Conservation (phyloP, 2,888 invertebrate genomes). For the Ormyrus labotus region DNA sequence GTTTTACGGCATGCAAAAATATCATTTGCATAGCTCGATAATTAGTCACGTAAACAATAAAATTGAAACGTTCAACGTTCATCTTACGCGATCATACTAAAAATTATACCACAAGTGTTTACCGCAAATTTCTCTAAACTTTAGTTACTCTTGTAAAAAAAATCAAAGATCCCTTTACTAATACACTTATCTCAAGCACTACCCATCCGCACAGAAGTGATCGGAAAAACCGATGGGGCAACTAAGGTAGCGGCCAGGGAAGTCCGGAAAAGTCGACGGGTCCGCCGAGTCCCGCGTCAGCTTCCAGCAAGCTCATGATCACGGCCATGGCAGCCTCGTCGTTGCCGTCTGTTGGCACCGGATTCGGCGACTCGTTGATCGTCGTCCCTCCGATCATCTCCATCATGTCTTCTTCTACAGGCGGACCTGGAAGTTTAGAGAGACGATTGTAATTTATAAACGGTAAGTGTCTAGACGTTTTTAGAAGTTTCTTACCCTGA, state of each 20-base stretch:
- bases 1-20: too few species aligned
- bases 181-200: too few species aligned
- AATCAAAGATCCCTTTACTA: too few species aligned
- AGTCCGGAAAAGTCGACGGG: conserved; percentile 91
- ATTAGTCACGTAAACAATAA: too few species aligned
- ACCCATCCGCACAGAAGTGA: not conserved
- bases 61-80: too few species aligned
- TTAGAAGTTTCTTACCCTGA: conserved; percentile 69
- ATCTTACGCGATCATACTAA: too few species aligned
- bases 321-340: conserved; percentile 95
- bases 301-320: conserved; percentile 92
- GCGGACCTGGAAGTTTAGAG: conserved; percentile 60
- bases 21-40: too few species aligned
- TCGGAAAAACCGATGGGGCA: not conserved
- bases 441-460: not conserved
- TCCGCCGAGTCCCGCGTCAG: conserved; percentile 91
- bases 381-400: conserved; percentile 79
- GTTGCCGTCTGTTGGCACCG: conserved; percentile 82
- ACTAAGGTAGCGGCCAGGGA: conserved; percentile 88
- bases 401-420: conserved; percentile 78
- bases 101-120: too few species aligned
- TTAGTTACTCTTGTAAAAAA: too few species aligned
- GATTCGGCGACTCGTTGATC: conserved; percentile 75
- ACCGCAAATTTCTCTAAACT: too few species aligned
- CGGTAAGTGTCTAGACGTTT: not conserved